These are phyloP conservation scores for Erinaceus europaeus DNA, from an alignment of 2,113 vertebrate species.

Conservation along the genomic window DNA sequence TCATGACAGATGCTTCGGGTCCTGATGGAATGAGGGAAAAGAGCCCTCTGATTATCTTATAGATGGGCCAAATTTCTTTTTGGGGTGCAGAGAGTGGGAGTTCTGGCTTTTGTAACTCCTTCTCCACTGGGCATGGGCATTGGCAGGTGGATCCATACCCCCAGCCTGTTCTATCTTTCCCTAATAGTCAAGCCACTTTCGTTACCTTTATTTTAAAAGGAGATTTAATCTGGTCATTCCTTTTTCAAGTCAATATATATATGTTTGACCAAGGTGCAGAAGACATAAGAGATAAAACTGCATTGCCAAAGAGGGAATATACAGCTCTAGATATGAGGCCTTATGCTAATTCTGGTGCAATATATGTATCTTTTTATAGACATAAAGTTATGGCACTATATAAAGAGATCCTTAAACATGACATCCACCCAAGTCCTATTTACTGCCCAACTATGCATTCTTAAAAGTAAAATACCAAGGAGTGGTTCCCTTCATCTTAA, in stretches of 20 bases:
- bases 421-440: slow-evolving; percentile 52
- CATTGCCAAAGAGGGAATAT: slow-evolving; percentile 38
- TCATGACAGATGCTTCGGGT: too few relatives aligned
- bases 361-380: slow-evolving; percentile 60
- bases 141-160: too few relatives aligned
- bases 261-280: neutral
- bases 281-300: slow-evolving; percentile 60
- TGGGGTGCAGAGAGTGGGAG: too few relatives aligned
- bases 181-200: too few relatives aligned
- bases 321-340: slow-evolving; percentile 1
- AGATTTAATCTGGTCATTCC: slow-evolving; percentile 58
- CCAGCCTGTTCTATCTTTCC: too few relatives aligned
- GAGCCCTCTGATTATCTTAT: too few relatives aligned
- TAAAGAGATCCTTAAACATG: slow-evolving; percentile 63
- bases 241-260: slow-evolving; percentile 45
- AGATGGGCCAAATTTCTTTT: too few relatives aligned
- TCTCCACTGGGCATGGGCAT: too few relatives aligned
- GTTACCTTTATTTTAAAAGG: slow-evolving; percentile 17
- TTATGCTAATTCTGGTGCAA: slow-evolving; percentile 66
- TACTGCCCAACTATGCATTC: slow-evolving; percentile 43
- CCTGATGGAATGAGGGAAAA: too few relatives aligned
- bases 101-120: too few relatives aligned
- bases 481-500: neutral
- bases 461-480: slow-evolving; percentile 35
- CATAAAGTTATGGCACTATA: slow-evolving; percentile 53